Evolutionary conservation across 2,113 vertebrate genomes (phyloP), one percentile per base, ranked within the genome.

Genomic region (Pagrus major): DNA sequence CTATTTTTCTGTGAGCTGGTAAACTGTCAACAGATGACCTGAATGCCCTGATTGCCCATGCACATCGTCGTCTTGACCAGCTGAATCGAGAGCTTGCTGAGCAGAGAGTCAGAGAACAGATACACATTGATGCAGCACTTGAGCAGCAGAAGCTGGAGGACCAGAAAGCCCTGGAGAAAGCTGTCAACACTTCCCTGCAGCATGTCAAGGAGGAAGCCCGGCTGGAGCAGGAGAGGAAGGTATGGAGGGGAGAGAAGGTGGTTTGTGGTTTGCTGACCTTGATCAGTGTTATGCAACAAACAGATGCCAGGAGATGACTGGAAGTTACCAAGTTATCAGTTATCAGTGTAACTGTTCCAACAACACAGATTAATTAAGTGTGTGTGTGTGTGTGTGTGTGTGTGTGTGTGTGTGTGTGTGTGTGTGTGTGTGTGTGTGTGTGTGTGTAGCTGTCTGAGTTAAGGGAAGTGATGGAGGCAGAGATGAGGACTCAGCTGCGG

Each of bases 401-500:
- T 25, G 49, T 25, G 2, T 55, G 47, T 51, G n/a, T 25, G 49
- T 25, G 9, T 33, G 54, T 88, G 33, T 70, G 18, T 39, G 8
- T 29, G 1, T 70, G 15, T 46, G 2, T 56, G 49, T 52, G 11
- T 37, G 16, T 37, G 8, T 35, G 55, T 87, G 35, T 68, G 11
- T 51, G 21, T 54, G 11, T 5, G 0, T 78, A 99, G 98, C 90
- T 96, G 21, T 95, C 96, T 11, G 97, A 99, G 84, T 91, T 98
- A 18, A 94, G 97, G 12, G 97, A 98, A 23, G 96, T 97, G 86
- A 99, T 99, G 97, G 98, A 99, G 90, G 94, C 63, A 0, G 98
- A 99, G 83, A 99, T 99, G 98, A 96, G 98, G 74, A 99, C 97
- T 1, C 98, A 99, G 94, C 95, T 99, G 0, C 96, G 97, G 35